Conservation (phyloP, 2,113 vertebrate species). For the Tringa solitaria region DNA sequence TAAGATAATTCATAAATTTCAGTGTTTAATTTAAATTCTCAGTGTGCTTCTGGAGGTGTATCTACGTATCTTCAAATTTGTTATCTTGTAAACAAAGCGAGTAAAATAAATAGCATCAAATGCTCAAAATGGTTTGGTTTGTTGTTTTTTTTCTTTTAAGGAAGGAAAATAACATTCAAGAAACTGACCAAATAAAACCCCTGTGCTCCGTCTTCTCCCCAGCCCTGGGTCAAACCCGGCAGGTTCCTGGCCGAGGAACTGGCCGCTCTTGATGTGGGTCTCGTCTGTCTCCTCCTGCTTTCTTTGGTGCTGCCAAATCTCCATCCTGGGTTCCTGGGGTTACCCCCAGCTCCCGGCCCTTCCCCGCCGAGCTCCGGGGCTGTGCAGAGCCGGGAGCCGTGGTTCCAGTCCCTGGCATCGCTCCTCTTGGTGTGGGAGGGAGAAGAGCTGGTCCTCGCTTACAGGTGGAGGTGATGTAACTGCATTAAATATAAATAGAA, state of each 20-base stretch:
- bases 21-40: background rate
- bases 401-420: background rate
- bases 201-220: rapidly evolving
- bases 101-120: background rate
- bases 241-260: background rate
- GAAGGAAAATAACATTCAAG: background rate
- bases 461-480: background rate
- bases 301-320: background rate
- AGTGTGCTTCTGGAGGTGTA: background rate
- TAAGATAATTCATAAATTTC: rapidly evolving
- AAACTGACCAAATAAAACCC: background rate
- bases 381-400: background rate
- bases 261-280: rapidly evolving
- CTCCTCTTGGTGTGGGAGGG: background rate
- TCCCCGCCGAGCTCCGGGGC: background rate
- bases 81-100: background rate
- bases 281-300: background rate
- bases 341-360: background rate
- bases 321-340: background rate
- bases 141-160: background rate
- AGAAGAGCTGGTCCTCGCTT: background rate
- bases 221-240: rapidly evolving
- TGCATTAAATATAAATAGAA: background rate
- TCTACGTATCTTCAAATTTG: rapidly evolving
- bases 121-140: background rate